Evolutionary conservation across 2,797 vertebrate species (phyloP), one percentile per base, ranked within the genome.

Genomic region (Valencia hispanica): DNA sequence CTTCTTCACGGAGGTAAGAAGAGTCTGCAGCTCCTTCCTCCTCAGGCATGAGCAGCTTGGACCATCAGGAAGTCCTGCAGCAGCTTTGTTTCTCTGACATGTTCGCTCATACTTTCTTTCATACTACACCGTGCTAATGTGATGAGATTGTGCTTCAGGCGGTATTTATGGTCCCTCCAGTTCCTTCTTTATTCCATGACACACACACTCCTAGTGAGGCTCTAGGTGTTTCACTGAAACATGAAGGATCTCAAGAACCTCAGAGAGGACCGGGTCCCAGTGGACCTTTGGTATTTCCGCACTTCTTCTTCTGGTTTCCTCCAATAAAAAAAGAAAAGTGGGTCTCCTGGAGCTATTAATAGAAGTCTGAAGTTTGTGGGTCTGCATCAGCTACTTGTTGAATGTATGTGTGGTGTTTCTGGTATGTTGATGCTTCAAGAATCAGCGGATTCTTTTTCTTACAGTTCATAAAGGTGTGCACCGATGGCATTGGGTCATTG

Each of bases 1-100:
- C 84, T 97, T 96, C 94, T 96, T 97, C 87, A 92, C 95, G 0
- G 96, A 96, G 96, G 96, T 97, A 92, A 96, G 95, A 80, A 61
- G 36, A 4, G 2, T n/a, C 15, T n/a, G 18, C 70, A 1, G 1
- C 79, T 4, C 9, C 48, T 20, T 50, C 48, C 14, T 50, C 47
- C 15, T 15, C n/a, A n/a, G n/a, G 43, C 43, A 48, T 48, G 47
- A 48, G 47, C 47, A 48, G 53, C 53, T 27, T n/a, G 25, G n/a
- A n/a, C n/a, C 10, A 32, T 59, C 30, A 59, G 48, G 15, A 61
- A 34, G 20, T 36, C 1, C 72, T 0, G 39, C 39, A 57, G 74
- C 48, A 57, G 50, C 15, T 27, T 41, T 47, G 32, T 10, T 22
- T 25, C 34, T 25, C 20, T 25, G 10, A 25, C 50, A 25, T 8